Conservation (phyloP, 2,113 vertebrate species). For the Mastomys natalensis region DNA sequence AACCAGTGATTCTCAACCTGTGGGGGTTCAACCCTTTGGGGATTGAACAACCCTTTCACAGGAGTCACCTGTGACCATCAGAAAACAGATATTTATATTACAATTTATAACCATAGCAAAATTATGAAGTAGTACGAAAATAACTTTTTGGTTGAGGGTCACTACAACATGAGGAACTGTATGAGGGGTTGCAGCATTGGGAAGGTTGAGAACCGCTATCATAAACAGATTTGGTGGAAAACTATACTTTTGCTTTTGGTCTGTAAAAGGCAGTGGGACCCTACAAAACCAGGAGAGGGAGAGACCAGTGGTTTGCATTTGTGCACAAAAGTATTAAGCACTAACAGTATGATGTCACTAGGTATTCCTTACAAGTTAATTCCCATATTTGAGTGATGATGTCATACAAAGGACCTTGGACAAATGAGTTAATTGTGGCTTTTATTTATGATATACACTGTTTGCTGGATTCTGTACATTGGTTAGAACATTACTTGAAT, state of each 20-base stretch:
- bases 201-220: neutral
- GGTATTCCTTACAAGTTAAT: neutral
- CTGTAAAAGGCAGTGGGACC: neutral
- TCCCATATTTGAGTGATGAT: slow-evolving; percentile 42
- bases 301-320: neutral
- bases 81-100: neutral
- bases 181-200: neutral
- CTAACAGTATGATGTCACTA: neutral
- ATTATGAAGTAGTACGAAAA: neutral
- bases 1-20: neutral
- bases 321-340: slow-evolving; percentile 12
- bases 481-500: slow-evolving; percentile 1
- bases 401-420: neutral
- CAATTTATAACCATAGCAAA: neutral
- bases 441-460: neutral
- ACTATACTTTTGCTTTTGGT: neutral
- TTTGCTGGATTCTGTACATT: slow-evolving; percentile 9
- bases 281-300: neutral
- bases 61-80: neutral
- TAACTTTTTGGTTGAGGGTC: neutral
- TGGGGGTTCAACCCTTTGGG: neutral
- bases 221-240: slow-evolving; percentile 9
- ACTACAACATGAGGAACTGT: neutral
- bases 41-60: neutral
- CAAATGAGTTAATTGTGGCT: neutral